Evolutionary conservation across 1,140 invertebrate species (phyloP).

Genomic region (Drosophila repleta): DNA sequence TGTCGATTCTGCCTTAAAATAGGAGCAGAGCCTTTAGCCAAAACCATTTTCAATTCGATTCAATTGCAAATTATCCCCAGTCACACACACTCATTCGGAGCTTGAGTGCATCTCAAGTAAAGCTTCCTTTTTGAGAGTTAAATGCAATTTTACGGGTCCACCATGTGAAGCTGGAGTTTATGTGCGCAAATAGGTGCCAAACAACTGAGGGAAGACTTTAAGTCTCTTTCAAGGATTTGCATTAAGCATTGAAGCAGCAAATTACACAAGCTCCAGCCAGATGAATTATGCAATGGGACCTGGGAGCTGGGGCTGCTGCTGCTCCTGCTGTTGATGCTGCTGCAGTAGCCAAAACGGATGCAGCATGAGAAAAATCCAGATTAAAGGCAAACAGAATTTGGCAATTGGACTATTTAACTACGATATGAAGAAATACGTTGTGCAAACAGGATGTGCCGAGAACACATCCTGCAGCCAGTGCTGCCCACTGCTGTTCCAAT

Average conservation of each 20-base stretch:
- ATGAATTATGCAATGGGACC: slow-evolving; percentile 55
- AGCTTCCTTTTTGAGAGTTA: slow-evolving; percentile 22
- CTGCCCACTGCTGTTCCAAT: slow-evolving; percentile 45
- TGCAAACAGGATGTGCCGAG: slow-evolving; percentile 46
- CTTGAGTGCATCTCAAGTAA: slow-evolving; percentile 11
- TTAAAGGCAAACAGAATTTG: slow-evolving; percentile 71
- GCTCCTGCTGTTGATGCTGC: neutral
- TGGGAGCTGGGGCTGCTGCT: neutral
- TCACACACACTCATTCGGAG: neutral
- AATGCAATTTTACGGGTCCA: slow-evolving; percentile 29
- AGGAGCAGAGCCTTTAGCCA: no score
- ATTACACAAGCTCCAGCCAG: slow-evolving; percentile 48
- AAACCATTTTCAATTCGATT: slow-evolving; percentile 66
- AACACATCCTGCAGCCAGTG: slow-evolving; percentile 23
- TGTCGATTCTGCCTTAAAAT: neutral
- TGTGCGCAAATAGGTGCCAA: slow-evolving; percentile 32
- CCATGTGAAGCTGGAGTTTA: slow-evolving; percentile 21
- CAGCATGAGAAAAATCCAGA: slow-evolving; percentile 47
- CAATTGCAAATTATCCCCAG: slow-evolving; percentile 63
- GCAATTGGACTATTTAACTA: slow-evolving; percentile 59
- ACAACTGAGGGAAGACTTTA: slow-evolving; percentile 47
- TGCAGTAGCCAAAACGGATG: slow-evolving; percentile 3
- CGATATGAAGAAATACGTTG: slow-evolving; percentile 67
- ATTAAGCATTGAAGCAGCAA: slow-evolving; percentile 70
- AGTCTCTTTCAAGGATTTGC: slow-evolving; percentile 58